phyloP scores from a whole-genome alignment of 2,113 vertebrate species.

The Struthio camelus region DNA sequence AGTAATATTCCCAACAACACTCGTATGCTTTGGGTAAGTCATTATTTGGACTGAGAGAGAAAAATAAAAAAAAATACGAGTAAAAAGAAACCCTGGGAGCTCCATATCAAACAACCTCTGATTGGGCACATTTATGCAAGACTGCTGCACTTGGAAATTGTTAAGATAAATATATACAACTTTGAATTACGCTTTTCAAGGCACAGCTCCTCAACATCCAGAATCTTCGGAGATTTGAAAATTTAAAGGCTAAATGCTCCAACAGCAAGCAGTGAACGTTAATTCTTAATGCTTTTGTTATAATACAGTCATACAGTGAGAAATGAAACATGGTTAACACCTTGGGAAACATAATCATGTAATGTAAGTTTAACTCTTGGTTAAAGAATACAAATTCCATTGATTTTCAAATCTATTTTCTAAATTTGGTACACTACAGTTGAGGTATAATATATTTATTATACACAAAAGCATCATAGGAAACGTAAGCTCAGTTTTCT shows the following conservation, averaged over 20 bases:
- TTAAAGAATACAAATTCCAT: background rate
- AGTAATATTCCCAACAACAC: slow-evolving; percentile 35
- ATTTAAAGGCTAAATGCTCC: background rate
- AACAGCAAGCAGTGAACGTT: background rate
- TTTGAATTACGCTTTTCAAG: background rate
- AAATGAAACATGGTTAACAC: background rate
- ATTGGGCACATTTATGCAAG: background rate
- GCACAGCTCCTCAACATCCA: background rate
- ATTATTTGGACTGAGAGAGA: background rate
- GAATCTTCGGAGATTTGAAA: background rate
- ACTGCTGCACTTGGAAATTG: background rate
- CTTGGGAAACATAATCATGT: background rate
- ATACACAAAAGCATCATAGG: background rate
- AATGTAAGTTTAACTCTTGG: background rate
- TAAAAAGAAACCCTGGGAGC: background rate
- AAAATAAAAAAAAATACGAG: background rate
- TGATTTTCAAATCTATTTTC: background rate
- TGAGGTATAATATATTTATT: background rate
- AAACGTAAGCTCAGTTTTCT: background rate
- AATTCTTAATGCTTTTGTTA: background rate
- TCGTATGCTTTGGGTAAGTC: slow-evolving; percentile 22
- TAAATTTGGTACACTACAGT: background rate
- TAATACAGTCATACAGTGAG: background rate
- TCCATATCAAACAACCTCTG: background rate
- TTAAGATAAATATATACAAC: background rate